Base-by-base conservation (phyloP, 2,888 invertebrate species). In the Sarcophaga subvicina region DNA sequence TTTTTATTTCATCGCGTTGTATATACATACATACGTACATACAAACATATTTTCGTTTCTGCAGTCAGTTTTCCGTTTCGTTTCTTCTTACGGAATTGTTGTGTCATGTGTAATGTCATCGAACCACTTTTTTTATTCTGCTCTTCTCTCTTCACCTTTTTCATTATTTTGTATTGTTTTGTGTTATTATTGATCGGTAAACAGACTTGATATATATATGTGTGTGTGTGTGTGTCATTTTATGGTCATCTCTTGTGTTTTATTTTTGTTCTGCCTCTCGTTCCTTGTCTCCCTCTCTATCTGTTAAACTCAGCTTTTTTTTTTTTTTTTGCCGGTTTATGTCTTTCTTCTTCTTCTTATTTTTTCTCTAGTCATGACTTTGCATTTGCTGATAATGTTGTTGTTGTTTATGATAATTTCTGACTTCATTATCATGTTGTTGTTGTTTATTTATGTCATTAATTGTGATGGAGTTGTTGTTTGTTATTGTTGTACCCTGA, bases 71-170 rank as follows among this genome's bases (percentile, higher is more conserved):
- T 22, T 63, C 63, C 27, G 62, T 78, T 78, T 73, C 70, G 70
- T 11, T 45, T 83, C 59, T 77, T 64, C 73, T 86, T 83, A 79
- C 70, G 83, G 84, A 79, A 82, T 87, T 84, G 84, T 84, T 87
- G 86, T 87, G 83, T 84, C 86, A 83, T 86, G 86, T 86, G 86
- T 86, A 86, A 86, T 86, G 86, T 86, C 86, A 87, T 87, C 86
- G 86, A 87, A 87, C 86, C 86, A 87, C 78, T 87, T 81, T 83
- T 81, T 76, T 37, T 37, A 37, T 37, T 45, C 47, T 20, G 5
- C 14, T 37, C 14, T 66, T 60, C 62, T 14, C 12, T 82, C 20
- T 66, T 64, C 2, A 20, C 64, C 54, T 10, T 37, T 80, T n/a
- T 25, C 3, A 14, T 54, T 73, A 59, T 14, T 59, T 17, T 54